Percentiles rank a stretch among this genome's conserved stretches.
Conservation (phyloP, 2,888 invertebrate genomes). For the Synanthedon andrenaeformis region DNA sequence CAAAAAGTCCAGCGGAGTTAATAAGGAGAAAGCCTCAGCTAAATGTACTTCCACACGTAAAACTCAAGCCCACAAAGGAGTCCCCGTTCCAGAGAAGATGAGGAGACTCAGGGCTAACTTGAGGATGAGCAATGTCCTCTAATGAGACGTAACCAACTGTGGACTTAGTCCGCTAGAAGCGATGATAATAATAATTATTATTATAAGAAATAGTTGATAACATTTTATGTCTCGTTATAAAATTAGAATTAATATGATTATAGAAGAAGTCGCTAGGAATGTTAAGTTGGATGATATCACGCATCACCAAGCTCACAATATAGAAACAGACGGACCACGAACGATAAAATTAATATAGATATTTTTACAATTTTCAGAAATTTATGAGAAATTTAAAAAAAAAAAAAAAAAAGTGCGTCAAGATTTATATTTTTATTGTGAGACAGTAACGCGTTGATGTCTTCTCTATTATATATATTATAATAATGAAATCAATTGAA, state of each 20-base stretch:
- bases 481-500: too few relatives aligned
- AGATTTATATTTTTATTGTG: conserved; percentile 35
- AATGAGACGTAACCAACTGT: too few relatives aligned
- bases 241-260: background rate
- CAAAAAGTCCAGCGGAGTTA: conserved; percentile 5
- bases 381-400: conserved; percentile 20
- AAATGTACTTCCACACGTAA: conserved; percentile 16
- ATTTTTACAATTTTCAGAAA: conserved; percentile 53
- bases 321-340: conserved; percentile 57
- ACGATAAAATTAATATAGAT: conserved; percentile 33
- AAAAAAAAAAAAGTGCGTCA: conserved; percentile 1
- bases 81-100: conserved; percentile 53
- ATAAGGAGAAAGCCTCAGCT: conserved; percentile 5
- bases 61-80: conserved; percentile 35
- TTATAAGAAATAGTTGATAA: background rate
- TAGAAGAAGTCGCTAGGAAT: conserved; percentile 30
- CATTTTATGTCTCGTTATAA: too few relatives aligned
- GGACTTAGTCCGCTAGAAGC: too few relatives aligned
- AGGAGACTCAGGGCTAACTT: conserved; percentile 33
- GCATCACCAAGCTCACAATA: conserved; percentile 46
- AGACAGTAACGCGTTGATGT: conserved; percentile 35
- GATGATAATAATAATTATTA: too few relatives aligned
- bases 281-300: conserved; percentile 28
- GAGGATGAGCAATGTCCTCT: background rate
- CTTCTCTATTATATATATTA: conserved; percentile 8